phyloP scores from a whole-genome alignment of 2,888 invertebrate genomes.

The Leucophenga montana region DNA sequence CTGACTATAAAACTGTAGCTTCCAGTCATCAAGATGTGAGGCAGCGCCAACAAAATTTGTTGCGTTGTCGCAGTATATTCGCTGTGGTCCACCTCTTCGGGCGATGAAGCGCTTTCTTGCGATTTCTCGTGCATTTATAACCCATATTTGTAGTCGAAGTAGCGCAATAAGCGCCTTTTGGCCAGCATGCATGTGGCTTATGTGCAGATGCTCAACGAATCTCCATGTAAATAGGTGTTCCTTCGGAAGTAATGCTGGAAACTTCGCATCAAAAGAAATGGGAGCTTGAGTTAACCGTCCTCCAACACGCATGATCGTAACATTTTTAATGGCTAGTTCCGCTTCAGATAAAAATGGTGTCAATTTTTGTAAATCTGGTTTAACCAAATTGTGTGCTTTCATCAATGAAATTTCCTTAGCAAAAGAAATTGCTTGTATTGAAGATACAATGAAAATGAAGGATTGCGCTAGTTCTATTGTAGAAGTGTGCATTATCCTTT shows the following conservation, averaged over 20 bases:
- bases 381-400: neutral
- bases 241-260: no score
- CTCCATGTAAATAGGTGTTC: no score
- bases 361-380: neutral
- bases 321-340: no score
- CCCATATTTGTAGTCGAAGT: slow-evolving; percentile 5
- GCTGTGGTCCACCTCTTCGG: no score
- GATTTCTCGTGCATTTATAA: neutral
- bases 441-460: neutral
- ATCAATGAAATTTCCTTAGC: neutral
- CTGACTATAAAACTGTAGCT: no score
- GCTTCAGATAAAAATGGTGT: neutral
- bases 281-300: no score
- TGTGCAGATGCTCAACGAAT: neutral
- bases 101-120: neutral
- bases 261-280: no score
- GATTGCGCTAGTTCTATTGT: neutral
- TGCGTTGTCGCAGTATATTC: no score
- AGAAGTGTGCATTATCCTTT: neutral
- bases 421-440: neutral
- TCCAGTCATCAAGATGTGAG: no score
- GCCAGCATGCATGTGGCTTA: neutral
- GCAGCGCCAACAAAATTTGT: no score
- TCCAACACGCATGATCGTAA: no score
- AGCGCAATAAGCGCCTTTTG: neutral